phyloP scores from a whole-genome alignment of 2,797 vertebrate species.

The Falco biarmicus region DNA sequence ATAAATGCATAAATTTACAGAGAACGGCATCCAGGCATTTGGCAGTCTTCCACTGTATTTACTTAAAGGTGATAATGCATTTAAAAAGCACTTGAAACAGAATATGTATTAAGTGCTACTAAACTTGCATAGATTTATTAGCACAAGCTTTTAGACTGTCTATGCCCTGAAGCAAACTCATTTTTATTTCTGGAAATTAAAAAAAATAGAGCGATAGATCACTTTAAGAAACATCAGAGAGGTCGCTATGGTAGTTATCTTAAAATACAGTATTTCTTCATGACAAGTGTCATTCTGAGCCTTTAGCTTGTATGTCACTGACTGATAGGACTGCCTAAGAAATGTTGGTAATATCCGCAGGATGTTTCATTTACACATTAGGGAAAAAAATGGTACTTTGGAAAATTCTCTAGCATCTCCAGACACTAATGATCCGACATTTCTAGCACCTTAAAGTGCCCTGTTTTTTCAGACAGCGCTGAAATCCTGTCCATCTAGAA shows the following conservation, averaged over 20 bases:
- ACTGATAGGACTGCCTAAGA: not conserved
- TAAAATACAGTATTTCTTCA: constrained; percentile 43
- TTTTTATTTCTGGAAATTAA: constrained; percentile 71
- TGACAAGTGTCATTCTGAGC: constrained; percentile 17
- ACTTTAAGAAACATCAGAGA: constrained; percentile 39
- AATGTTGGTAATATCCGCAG: not conserved
- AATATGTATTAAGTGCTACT: constrained; percentile 59
- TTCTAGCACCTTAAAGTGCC: not conserved
- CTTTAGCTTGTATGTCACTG: not conserved
- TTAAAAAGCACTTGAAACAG: constrained; percentile 68
- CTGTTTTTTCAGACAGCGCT: not conserved
- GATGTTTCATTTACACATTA: not conserved
- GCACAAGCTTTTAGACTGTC: constrained; percentile 73
- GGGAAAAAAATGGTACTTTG: not conserved
- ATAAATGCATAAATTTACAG: constrained; percentile 58
- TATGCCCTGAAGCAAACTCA: constrained; percentile 58
- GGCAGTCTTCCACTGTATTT: constrained; percentile 64
- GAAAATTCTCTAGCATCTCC: not conserved
- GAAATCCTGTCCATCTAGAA: not conserved
- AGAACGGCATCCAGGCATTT: constrained; percentile 34
- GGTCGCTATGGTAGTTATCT: not conserved
- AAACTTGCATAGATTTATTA: constrained; percentile 74
- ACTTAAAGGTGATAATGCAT: constrained; percentile 72
- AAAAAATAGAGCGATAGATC: constrained; percentile 50
- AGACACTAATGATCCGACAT: not conserved